These are phyloP conservation scores for Rhinolophus ferrumequinum DNA, from an alignment of 2,113 vertebrate genomes.

Conservation along the genomic window DNA sequence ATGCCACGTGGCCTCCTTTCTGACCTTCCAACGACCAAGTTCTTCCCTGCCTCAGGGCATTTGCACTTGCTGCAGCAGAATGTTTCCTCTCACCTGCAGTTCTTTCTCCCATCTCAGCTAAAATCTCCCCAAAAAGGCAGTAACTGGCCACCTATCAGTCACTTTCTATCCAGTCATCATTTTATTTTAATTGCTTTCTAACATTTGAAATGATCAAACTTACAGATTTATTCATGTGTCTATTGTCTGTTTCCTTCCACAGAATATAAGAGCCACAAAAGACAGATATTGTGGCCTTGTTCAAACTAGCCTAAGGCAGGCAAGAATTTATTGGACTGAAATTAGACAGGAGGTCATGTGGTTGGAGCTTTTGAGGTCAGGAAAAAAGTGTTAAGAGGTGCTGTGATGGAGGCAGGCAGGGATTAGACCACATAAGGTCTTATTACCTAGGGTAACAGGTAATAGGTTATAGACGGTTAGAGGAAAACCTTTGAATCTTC, in stretches of 20 bases:
- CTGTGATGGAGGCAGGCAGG: neutral
- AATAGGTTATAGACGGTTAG: too few species aligned
- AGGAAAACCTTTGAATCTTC: neutral
- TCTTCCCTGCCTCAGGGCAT: neutral
- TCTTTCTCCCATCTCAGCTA: neutral
- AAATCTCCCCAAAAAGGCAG: neutral
- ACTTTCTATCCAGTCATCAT: neutral
- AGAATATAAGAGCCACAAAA: neutral
- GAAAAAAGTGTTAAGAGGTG: neutral
- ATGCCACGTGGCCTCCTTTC: neutral
- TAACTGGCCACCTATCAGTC: neutral
- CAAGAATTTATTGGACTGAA: neutral
- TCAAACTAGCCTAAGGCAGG: neutral
- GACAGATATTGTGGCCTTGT: neutral
- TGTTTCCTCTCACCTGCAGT: neutral
- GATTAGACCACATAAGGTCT: neutral
- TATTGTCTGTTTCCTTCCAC: neutral
- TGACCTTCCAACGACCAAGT: neutral
- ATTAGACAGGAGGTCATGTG: neutral
- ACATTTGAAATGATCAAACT: conserved; percentile 6
- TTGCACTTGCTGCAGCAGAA: neutral
- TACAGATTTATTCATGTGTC: neutral
- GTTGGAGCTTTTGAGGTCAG: neutral
- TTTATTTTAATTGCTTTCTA: conserved; percentile 19
- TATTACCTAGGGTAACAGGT: neutral